phyloP scores from a whole-genome alignment of 2,888 invertebrate species.

The Agrotis clavis region DNA sequence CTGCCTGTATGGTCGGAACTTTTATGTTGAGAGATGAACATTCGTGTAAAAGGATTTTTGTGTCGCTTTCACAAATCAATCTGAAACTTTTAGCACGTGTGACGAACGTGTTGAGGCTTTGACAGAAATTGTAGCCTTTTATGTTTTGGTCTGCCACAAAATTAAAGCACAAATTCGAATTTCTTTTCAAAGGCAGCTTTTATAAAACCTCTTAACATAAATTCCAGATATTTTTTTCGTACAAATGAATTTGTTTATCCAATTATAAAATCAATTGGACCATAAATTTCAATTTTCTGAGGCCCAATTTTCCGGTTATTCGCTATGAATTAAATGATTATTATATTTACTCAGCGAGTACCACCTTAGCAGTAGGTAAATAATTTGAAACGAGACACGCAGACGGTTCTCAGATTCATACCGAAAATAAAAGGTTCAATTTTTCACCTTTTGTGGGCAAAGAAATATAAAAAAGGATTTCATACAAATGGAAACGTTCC shows the following conservation, averaged over 20 bases:
- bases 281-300: conserved; percentile 5
- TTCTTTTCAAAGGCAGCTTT: neutral
- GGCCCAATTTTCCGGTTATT: conserved; percentile 40
- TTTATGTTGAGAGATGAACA: conserved; percentile 54
- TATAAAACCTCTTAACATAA: neutral
- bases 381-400: conserved; percentile 39
- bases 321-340: conserved; percentile 16
- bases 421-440: conserved; percentile 58
- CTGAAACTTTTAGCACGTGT: conserved; percentile 45
- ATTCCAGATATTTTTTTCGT: neutral
- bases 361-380: conserved; percentile 32
- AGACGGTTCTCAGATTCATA: conserved; percentile 54
- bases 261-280: conserved; percentile 27
- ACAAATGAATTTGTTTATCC: conserved; percentile 1
- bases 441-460: conserved; percentile 69
- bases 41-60: conserved; percentile 59
- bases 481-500: conserved; percentile 77
- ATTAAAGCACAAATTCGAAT: neutral
- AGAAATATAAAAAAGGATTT: conserved; percentile 72
- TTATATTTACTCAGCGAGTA: conserved; percentile 38
- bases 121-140: conserved; percentile 8
- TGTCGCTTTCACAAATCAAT: conserved; percentile 58
- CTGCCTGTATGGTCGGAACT: conserved; percentile 31
- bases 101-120: conserved; percentile 14
- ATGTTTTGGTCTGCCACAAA: neutral